Evolutionary conservation across 2,113 vertebrate species (phyloP).

Genomic region (Ibidorhyncha struthersii): DNA sequence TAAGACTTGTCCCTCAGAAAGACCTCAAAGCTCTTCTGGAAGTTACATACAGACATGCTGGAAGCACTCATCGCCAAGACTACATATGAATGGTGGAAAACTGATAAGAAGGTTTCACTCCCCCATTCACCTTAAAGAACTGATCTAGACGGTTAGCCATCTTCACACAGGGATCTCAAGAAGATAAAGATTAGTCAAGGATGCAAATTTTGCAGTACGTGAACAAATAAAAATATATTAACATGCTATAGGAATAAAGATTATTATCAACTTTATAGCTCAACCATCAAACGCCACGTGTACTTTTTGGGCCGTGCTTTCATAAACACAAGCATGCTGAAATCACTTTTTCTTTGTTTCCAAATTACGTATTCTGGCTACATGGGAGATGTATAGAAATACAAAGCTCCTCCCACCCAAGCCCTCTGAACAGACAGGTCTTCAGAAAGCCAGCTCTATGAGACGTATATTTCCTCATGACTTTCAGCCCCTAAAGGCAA

Average conservation of each 20-base stretch:
- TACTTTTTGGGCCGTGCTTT: background rate
- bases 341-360: background rate
- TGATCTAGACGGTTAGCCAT: background rate
- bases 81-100: background rate
- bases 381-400: background rate
- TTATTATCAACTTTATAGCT: background rate
- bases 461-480: background rate
- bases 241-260: background rate
- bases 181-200: background rate
- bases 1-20: background rate
- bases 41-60: background rate
- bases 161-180: background rate
- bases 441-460: background rate
- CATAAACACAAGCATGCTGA: background rate
- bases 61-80: background rate
- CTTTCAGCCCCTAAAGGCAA: background rate
- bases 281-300: background rate
- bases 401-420: background rate
- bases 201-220: background rate
- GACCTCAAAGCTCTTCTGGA: background rate
- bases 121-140: background rate
- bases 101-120: background rate
- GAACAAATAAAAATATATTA: background rate
- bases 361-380: background rate
- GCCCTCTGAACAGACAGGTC: background rate